Conservation (phyloP, 1,140 invertebrate species). For the Agrilus planipennis region DNA sequence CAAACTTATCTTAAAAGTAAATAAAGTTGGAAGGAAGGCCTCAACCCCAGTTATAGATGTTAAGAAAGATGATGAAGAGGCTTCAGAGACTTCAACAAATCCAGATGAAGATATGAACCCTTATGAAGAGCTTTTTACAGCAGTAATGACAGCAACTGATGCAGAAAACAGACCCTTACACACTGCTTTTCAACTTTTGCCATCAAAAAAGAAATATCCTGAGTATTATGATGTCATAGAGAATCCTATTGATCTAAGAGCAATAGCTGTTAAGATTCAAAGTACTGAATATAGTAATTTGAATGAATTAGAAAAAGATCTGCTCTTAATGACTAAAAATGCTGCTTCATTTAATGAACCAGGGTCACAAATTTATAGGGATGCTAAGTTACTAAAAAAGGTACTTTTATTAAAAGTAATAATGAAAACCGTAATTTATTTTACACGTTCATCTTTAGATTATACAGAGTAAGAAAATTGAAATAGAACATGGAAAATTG, state of each 20-base stretch:
- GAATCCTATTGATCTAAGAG: constrained; percentile 89
- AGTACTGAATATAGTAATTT: constrained; percentile 63
- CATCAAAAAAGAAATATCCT: constrained; percentile 85
- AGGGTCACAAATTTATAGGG: constrained; percentile 92
- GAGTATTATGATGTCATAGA: constrained; percentile 96
- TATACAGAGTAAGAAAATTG: constrained; percentile 45
- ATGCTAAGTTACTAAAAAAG: constrained; percentile 82
- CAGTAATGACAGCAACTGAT: constrained; percentile 68
- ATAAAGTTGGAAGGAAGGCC: constrained; percentile 31
- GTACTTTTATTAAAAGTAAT: constrained; percentile 29
- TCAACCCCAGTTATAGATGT: constrained; percentile 25
- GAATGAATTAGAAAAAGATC: constrained; percentile 79
- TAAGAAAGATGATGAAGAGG: constrained; percentile 46
- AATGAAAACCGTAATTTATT: not conserved
- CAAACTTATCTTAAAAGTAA: constrained; percentile 10
- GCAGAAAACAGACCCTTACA: constrained; percentile 68
- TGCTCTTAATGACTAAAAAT: constrained; percentile 86
- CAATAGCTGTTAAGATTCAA: constrained; percentile 86
- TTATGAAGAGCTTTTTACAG: constrained; percentile 70
- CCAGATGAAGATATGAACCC: constrained; percentile 55
- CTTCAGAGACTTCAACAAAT: constrained; percentile 58
- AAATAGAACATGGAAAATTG: constrained; percentile 41
- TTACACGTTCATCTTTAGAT: constrained; percentile 29
- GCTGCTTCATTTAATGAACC: constrained; percentile 95
- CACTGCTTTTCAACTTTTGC: constrained; percentile 77